A percentile compares a stretch with the other conserved stretches of the same genome.
These are phyloP conservation scores for Craniophora ligustri DNA, from an alignment of 2,888 invertebrate species.

Conservation along the genomic window DNA sequence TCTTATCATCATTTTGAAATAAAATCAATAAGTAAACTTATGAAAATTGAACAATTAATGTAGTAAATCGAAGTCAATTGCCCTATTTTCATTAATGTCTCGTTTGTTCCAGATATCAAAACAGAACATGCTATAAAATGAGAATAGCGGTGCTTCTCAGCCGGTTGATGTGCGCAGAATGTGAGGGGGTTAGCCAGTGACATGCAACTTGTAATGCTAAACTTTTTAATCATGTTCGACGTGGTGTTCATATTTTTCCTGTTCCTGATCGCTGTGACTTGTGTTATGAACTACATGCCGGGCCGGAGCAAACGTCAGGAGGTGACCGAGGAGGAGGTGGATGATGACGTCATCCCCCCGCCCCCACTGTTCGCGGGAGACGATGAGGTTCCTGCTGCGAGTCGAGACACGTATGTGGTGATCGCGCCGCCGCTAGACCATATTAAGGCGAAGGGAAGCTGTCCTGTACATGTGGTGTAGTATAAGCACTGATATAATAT, in stretches of 20 bases:
- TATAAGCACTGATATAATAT: conserved; percentile 80
- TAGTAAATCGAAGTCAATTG: too few relatives aligned
- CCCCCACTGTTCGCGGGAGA: conserved; percentile 83
- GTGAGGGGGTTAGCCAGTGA: conserved; percentile 71
- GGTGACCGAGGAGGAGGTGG: conserved; percentile 83
- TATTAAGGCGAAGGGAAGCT: conserved; percentile 78
- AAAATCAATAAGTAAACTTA: too few relatives aligned
- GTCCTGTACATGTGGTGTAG: conserved; percentile 86
- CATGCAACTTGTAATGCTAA: conserved; percentile 96
- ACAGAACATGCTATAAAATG: conserved; percentile 46
- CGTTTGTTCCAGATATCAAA: conserved; percentile 59
- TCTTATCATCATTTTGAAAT: too few relatives aligned
- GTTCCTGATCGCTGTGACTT: conserved; percentile 94
- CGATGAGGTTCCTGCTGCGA: conserved; percentile 67
- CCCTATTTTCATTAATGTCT: not conserved
- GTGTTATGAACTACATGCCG: conserved; percentile 94
- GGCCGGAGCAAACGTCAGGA: conserved; percentile 85
- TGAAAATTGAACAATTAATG: too few relatives aligned
- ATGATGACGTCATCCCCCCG: conserved; percentile 84
- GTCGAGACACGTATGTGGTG: conserved; percentile 85
- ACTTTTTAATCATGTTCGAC: conserved; percentile 96
- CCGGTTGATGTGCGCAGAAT: conserved; percentile 69
- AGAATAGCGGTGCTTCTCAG: conserved; percentile 41
- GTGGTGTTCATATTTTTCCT: conserved; percentile 96
- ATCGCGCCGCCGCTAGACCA: conserved; percentile 82